These are phyloP conservation scores for Pluvianellus socialis DNA, from an alignment of 2,113 vertebrate genomes.

Conservation along the genomic window DNA sequence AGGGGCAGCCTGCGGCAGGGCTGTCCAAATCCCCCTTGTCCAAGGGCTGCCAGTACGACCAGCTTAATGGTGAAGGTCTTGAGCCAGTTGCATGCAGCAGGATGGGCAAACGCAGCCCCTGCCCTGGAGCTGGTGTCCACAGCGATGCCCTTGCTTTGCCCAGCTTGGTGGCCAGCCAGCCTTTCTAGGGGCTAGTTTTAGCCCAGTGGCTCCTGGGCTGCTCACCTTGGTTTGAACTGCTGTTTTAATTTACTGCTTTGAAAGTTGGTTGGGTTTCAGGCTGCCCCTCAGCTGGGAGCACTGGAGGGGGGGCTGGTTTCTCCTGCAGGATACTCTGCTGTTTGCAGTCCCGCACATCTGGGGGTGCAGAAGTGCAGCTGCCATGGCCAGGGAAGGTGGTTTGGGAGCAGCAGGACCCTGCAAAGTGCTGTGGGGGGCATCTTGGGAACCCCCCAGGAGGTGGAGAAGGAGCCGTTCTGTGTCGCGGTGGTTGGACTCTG, in stretches of 20 bases:
- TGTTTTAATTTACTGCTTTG: not conserved
- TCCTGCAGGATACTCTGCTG: not conserved
- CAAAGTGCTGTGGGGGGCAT: too few species aligned
- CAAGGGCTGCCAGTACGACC: too few species aligned
- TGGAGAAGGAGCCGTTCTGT: accelerated
- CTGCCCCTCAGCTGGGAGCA: not conserved
- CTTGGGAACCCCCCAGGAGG: not conserved
- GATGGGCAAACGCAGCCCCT: not conserved
- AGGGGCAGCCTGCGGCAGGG: not conserved
- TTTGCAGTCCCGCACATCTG: not conserved
- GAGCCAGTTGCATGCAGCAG: not conserved
- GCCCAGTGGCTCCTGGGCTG: not conserved
- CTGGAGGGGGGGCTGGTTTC: too few species aligned
- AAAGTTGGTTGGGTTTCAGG: not conserved
- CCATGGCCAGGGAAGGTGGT: not conserved
- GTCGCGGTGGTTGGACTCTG: not conserved
- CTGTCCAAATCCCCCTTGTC: not conserved
- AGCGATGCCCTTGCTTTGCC: not conserved
- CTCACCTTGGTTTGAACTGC: not conserved
- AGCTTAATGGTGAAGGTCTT: not conserved
- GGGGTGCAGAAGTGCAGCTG: too few species aligned
- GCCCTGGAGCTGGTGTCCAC: not conserved
- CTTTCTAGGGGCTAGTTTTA: not conserved
- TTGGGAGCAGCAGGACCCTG: not conserved
- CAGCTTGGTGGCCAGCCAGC: not conserved